A percentile compares a stretch with the other conserved stretches of the same genome.
Evolutionary conservation across 2,797 vertebrate species (phyloP).

Genomic region (Steatocranus sp.): DNA sequence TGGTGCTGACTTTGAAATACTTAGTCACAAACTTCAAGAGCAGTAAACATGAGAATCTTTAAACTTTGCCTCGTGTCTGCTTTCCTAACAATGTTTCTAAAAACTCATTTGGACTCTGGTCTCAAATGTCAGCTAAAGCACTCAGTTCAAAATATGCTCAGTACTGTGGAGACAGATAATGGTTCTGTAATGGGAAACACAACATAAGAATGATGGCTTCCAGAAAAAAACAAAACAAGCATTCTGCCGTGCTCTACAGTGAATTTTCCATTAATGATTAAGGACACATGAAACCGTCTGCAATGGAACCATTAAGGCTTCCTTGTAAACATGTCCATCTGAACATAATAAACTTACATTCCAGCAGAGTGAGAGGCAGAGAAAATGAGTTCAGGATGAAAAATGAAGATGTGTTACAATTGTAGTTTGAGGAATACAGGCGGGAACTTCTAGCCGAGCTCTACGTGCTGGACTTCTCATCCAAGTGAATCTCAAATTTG

Average conservation of each 20-base stretch:
- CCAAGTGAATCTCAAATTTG: neutral
- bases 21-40: neutral
- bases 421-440: neutral
- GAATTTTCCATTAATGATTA: constrained; percentile 40
- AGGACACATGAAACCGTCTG: constrained; percentile 43
- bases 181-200: constrained; percentile 33
- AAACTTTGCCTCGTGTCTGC: neutral
- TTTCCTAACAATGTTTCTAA: neutral
- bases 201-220: constrained; percentile 1
- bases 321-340: constrained; percentile 45
- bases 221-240: constrained; percentile 12
- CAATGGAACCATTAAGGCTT: constrained; percentile 29
- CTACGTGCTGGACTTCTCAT: neutral
- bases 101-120: constrained; percentile 19
- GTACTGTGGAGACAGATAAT: constrained; percentile 22
- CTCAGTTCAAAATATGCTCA: neutral
- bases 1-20: neutral
- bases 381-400: constrained; percentile 23
- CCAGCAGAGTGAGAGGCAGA: neutral
- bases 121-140: constrained; percentile 34
- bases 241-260: constrained; percentile 9
- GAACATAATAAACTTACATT: constrained; percentile 34
- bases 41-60: neutral
- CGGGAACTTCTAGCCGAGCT: neutral
- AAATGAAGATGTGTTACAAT: neutral